phyloP scores from a whole-genome alignment of 2,113 vertebrate genomes.

The Diglossa brunneiventris region DNA sequence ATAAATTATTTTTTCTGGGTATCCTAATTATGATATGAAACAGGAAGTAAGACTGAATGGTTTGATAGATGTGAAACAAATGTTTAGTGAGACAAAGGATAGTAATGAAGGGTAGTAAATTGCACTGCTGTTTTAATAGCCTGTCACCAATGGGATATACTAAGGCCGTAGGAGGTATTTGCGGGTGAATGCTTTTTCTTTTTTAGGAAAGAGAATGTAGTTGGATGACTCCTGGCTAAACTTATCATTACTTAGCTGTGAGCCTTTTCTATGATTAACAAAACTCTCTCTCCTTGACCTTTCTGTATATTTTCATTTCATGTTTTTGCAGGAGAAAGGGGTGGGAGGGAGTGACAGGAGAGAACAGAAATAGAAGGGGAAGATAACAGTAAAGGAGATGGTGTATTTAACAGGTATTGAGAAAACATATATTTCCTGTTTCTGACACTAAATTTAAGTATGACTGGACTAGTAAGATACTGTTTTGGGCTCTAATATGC shows the following conservation, averaged over 20 bases:
- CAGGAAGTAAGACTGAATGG: not conserved
- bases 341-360: not conserved
- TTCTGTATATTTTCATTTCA: not conserved
- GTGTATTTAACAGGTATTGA: not conserved
- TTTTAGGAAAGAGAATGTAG: not conserved
- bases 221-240: not conserved
- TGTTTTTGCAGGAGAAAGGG: not conserved
- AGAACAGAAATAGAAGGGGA: not conserved
- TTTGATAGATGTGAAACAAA: not conserved
- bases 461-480: not conserved
- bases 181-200: not conserved
- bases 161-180: not conserved
- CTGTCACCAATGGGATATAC: not conserved
- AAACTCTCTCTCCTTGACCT: not conserved
- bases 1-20: not conserved
- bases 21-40: not conserved
- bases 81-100: not conserved
- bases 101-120: not conserved
- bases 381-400: not conserved
- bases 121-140: not conserved
- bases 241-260: not conserved
- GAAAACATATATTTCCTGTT: not conserved
- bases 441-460: not conserved
- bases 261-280: not conserved
- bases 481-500: not conserved